A percentile compares a stretch with the other conserved stretches of the same genome.
phyloP scores from a whole-genome alignment of 2,888 invertebrate genomes.

The Eristalis tenax region DNA sequence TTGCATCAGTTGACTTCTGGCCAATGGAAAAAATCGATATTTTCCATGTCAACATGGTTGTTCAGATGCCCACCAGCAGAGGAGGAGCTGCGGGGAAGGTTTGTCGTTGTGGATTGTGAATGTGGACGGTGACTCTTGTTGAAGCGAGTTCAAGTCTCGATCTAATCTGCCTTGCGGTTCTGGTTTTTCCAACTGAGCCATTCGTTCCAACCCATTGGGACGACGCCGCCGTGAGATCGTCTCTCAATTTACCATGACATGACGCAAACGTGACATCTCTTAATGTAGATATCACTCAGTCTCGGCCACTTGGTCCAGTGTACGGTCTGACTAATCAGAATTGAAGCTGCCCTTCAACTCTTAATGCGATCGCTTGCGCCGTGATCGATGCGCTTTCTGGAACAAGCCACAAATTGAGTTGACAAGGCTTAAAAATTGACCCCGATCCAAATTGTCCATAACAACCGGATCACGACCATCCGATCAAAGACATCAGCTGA shows the following conservation, averaged over 20 bases:
- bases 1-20: background rate
- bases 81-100: background rate
- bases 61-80: background rate
- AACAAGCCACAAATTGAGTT: background rate
- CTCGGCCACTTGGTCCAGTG: background rate
- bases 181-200: no score
- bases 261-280: no score
- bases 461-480: background rate
- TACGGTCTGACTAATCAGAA: background rate
- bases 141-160: no score
- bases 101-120: background rate
- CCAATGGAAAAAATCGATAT: background rate
- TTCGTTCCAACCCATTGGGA: no score
- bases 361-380: background rate
- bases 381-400: background rate
- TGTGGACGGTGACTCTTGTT: no score
- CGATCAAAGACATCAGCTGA: background rate
- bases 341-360: background rate
- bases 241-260: no score
- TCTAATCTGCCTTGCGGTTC: no score
- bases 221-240: no score
- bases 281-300: background rate
- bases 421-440: constrained; percentile 1
- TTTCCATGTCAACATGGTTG: background rate
- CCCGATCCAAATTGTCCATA: background rate